Evolutionary conservation across 1,140 invertebrate species (phyloP).

Genomic region (Heliconius nattereri): DNA sequence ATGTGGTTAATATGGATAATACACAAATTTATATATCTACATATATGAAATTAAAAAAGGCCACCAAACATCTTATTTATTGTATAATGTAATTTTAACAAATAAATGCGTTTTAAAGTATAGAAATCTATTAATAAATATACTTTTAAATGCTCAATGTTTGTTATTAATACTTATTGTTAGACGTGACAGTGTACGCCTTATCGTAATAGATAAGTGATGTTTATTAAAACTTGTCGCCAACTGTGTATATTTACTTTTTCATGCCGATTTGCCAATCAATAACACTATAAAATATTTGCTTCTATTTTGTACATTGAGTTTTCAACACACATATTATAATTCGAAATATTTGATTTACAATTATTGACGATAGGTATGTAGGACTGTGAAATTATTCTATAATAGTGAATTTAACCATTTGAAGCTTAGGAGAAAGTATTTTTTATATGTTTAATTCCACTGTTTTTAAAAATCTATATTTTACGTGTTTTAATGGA

Average conservation of each 20-base stretch:
- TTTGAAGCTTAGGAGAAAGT: neutral
- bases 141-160: neutral
- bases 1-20: no score
- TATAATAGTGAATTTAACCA: no score
- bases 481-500: neutral
- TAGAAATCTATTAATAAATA: neutral
- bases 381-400: no score
- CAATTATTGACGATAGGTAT: no score
- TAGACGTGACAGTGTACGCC: neutral
- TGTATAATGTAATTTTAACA: no score
- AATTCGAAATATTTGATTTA: neutral
- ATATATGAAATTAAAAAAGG: no score
- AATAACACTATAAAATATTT: conserved; percentile 7
- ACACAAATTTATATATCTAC: no score
- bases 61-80: no score
- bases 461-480: neutral
- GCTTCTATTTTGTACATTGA: neutral
- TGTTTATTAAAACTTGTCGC: conserved; percentile 17
- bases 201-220: conserved; percentile 21
- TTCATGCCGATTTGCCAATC: conserved; percentile 1
- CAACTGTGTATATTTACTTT: conserved; percentile 22
- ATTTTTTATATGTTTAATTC: neutral
- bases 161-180: neutral
- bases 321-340: neutral
- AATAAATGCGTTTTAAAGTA: neutral